Base-by-base conservation (phyloP, 1,140 invertebrate genomes). In the Samia ricini region DNA sequence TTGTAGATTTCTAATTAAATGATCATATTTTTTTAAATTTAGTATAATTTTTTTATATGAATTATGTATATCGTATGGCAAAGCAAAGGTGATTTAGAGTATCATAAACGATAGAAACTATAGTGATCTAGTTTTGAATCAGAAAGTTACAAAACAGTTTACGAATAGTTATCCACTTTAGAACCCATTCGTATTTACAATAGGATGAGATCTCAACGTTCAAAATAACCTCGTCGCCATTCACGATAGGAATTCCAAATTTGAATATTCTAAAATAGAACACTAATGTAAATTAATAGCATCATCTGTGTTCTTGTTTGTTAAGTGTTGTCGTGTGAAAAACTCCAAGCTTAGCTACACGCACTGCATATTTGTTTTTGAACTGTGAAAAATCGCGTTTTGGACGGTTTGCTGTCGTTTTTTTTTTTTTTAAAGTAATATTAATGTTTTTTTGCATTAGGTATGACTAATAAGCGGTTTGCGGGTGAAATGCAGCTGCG, bases 371-470 rank as follows among this genome's bases (percentile, higher is more conserved):
- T 87, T 86, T 88, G 82, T 80, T 83, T 85, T 86, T 82, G 66
- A 74, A 77, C 77, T 87, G 81, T 89, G 86, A 89, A 89, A 79
- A 89, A 89, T 89, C 71, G 82, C 69, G 76, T 88, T 89, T 67
- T 76, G 65, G 77, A 74, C 74, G 84, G 84, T 87, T 76, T 83
- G 86, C 73, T 84, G 84, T 86, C 48, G 61, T 58, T 68, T 75
- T 68, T 80, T 83, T 83, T 5, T 69, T 80, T 85, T 83, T n/a
- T n/a, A n/a, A 83, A 86, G 79, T 77, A 80, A 79, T 85, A 88
- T 70, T 76, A 86, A 88, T 87, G 79, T 81, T 82, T n/a, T n/a
- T 83, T 68, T 68, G 75, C 75, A 83, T 88, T 83, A 85, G 64
- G 65, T 67, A 50, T 74, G 78, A 79, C 74, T 79, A 76, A 85